phyloP scores from a whole-genome alignment of 2,888 invertebrate genomes.

The Lacanobia wlatinum region DNA sequence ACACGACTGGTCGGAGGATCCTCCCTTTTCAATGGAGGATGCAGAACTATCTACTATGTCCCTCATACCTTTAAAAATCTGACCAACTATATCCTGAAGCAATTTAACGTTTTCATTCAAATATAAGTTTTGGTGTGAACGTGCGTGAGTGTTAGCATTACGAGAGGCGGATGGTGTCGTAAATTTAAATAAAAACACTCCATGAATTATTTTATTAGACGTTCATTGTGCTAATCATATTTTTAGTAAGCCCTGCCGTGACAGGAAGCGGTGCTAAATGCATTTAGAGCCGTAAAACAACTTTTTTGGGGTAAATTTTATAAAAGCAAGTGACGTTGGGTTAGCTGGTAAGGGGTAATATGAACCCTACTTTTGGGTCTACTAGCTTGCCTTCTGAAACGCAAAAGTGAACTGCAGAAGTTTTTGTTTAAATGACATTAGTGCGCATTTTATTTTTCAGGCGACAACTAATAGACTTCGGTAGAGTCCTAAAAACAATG shows the following conservation, averaged over 20 bases:
- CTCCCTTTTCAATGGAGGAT: no score
- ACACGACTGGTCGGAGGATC: no score
- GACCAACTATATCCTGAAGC: background rate
- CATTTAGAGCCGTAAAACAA: slow-evolving; percentile 10
- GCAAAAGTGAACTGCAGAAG: no score
- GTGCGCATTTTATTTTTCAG: no score
- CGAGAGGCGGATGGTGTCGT: slow-evolving; percentile 11
- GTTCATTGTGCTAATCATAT: slow-evolving; percentile 24
- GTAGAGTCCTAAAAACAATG: no score
- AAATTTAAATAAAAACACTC: slow-evolving; percentile 40
- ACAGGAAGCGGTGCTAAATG: slow-evolving; percentile 7
- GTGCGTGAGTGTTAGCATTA: slow-evolving; percentile 34
- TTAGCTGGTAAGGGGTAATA: background rate
- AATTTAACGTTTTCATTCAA: background rate
- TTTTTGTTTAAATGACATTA: no score
- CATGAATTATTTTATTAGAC: slow-evolving; percentile 31
- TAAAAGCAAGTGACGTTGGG: no score
- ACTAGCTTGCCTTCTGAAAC: background rate
- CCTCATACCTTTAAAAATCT: no score
- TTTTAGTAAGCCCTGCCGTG: slow-evolving; percentile 26
- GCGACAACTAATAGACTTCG: no score
- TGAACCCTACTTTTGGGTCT: background rate
- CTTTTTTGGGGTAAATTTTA: background rate
- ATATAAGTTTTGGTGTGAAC: background rate
- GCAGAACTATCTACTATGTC: no score